Conservation (phyloP, 2,113 vertebrate species). For the Nothobranchius kuhntae region DNA sequence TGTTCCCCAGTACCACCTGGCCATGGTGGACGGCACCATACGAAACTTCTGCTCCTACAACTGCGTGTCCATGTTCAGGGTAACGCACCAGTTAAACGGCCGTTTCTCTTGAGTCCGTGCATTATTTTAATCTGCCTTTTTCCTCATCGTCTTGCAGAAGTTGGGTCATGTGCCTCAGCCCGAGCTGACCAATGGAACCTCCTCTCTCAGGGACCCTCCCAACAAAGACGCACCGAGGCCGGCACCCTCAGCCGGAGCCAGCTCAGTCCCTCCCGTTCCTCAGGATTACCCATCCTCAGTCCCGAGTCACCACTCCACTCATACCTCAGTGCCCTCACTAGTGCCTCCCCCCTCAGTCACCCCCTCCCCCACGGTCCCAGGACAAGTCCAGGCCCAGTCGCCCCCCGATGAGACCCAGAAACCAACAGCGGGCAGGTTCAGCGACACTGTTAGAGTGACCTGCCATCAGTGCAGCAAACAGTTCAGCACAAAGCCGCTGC, state of each 20-base stretch:
- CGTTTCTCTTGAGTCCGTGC: neutral
- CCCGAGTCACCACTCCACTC: slow-evolving; percentile 48
- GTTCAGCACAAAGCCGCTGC: slow-evolving; percentile 88
- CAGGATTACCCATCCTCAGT: slow-evolving; percentile 56
- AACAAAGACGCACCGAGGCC: slow-evolving; percentile 37
- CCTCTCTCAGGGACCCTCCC: slow-evolving; percentile 38
- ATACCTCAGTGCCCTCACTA: slow-evolving; percentile 65
- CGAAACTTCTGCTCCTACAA: slow-evolving; percentile 95
- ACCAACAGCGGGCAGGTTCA: slow-evolving; percentile 12
- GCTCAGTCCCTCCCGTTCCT: slow-evolving; percentile 56
- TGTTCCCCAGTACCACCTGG: slow-evolving; percentile 95
- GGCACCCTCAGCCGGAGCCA: slow-evolving; percentile 30
- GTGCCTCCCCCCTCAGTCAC: slow-evolving; percentile 41
- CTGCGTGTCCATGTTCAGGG: slow-evolving; percentile 91
- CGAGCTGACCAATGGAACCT: slow-evolving; percentile 60
- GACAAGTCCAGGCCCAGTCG: slow-evolving; percentile 42
- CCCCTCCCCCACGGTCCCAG: slow-evolving; percentile 46
- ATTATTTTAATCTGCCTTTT: neutral
- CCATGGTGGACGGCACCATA: slow-evolving; percentile 96
- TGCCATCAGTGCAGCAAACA: slow-evolving; percentile 90
- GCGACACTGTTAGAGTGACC: slow-evolving; percentile 76
- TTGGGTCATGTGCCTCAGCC: slow-evolving; percentile 27
- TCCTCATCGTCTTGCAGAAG: slow-evolving; percentile 38
- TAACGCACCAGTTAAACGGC: slow-evolving; percentile 32
- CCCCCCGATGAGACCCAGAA: slow-evolving; percentile 28